Percentiles rank a stretch among this genome's conserved stretches.
Evolutionary conservation across 2,113 vertebrate species (phyloP).

Genomic region (Pseudolaguvia tuberculata): DNA sequence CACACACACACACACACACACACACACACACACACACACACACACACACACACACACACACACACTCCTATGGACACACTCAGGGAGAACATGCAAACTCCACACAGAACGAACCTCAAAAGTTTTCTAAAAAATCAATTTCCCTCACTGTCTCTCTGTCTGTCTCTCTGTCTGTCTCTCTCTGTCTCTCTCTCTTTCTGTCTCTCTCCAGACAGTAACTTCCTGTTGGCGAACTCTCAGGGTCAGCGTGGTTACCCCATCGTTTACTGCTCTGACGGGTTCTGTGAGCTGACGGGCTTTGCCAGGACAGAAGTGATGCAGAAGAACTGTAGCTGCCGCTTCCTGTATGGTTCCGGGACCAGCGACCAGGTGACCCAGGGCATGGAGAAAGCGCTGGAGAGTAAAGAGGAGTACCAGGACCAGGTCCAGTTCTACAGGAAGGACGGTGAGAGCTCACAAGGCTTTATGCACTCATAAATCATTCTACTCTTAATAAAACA

Average conservation of each 20-base stretch:
- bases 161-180: background rate
- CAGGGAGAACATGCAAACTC: too few relatives aligned
- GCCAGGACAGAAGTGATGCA: slow-evolving; percentile 93
- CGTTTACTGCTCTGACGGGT: slow-evolving; percentile 95
- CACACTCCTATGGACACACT: too few relatives aligned
- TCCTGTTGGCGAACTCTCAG: slow-evolving; percentile 92
- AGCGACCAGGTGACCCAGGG: slow-evolving; percentile 78
- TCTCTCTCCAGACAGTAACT: slow-evolving; percentile 85
- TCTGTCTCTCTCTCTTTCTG: background rate
- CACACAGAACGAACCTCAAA: too few relatives aligned
- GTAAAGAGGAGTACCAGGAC: slow-evolving; percentile 82
- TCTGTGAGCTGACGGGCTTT: slow-evolving; percentile 92
- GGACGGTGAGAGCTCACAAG: slow-evolving; percentile 65
- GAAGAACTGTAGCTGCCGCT: slow-evolving; percentile 92
- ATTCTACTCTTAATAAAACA: too few relatives aligned
- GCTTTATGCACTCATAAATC: too few relatives aligned
- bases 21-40: too few relatives aligned
- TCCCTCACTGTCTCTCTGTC: slow-evolving; percentile 1
- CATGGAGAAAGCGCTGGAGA: slow-evolving; percentile 85
- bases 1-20: too few relatives aligned
- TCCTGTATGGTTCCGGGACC: slow-evolving; percentile 85
- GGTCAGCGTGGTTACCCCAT: slow-evolving; percentile 88
- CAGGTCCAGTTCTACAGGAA: slow-evolving; percentile 96
- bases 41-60: too few relatives aligned
- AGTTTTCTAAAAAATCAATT: too few relatives aligned